Percentiles rank a stretch among this genome's conserved stretches.
phyloP scores from a whole-genome alignment of 2,113 vertebrate genomes.

The Turnix velox region DNA sequence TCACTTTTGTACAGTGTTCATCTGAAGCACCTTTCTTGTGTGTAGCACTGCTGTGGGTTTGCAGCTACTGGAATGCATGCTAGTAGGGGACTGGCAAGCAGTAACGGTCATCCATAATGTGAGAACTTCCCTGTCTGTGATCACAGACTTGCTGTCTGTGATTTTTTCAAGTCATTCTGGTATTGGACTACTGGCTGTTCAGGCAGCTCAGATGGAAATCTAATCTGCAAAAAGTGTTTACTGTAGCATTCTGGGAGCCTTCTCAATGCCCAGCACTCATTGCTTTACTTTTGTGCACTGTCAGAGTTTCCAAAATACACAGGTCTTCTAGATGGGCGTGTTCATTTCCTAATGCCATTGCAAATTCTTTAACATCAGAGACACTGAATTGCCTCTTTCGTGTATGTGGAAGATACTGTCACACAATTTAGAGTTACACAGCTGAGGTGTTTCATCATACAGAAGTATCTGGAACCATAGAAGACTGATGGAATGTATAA shows the following conservation, averaged over 20 bases:
- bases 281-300: neutral
- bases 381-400: neutral
- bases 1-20: neutral
- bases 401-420: neutral
- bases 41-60: neutral
- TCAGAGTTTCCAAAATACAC: neutral
- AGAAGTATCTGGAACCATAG: neutral
- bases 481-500: neutral
- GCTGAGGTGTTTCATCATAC: neutral
- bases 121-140: neutral
- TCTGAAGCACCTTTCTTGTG: neutral
- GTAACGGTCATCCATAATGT: accelerated
- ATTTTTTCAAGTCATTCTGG: neutral
- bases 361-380: neutral
- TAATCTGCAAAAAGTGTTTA: neutral
- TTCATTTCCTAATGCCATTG: neutral
- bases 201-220: neutral
- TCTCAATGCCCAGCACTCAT: neutral
- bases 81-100: neutral
- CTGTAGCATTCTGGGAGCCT: neutral
- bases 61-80: neutral
- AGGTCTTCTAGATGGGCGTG: neutral
- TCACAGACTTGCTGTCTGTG: neutral
- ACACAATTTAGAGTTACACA: neutral
- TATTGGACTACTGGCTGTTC: neutral